Evolutionary conservation across 2,888 invertebrate species (phyloP).

Genomic region (Xylocampa areola): DNA sequence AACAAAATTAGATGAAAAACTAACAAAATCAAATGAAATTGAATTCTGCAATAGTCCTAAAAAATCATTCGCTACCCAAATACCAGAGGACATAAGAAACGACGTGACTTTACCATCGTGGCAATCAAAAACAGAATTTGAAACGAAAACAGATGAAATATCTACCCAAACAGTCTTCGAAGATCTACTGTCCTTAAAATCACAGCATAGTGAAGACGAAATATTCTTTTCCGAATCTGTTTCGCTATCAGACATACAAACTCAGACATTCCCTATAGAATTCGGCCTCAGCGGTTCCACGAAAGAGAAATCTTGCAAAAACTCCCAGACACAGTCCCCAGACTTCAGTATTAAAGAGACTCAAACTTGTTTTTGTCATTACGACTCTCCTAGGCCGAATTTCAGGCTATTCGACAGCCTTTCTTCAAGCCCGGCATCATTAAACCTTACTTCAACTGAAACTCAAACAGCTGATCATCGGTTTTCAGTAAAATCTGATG

Average conservation of each 20-base stretch:
- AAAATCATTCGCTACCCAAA: conserved; percentile 77
- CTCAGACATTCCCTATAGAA: conserved; percentile 81
- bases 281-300: conserved; percentile 75
- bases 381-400: conserved; percentile 71
- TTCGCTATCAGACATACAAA: conserved; percentile 81
- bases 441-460: conserved; percentile 75
- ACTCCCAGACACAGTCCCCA: conserved; percentile 72
- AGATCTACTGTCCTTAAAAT: conserved; percentile 76
- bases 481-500: conserved; percentile 66
- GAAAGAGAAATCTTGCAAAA: conserved; percentile 72
- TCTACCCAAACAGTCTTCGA: conserved; percentile 83
- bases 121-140: conserved; percentile 57
- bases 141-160: conserved; percentile 77
- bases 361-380: conserved; percentile 79
- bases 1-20: background rate
- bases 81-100: conserved; percentile 73
- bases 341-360: conserved; percentile 83
- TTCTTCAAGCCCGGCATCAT: conserved; percentile 68
- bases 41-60: conserved; percentile 71
- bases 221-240: conserved; percentile 79
- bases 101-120: conserved; percentile 75
- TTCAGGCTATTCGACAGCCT: conserved; percentile 73
- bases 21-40: background rate
- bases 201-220: conserved; percentile 79
- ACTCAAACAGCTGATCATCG: conserved; percentile 75